Conservation (phyloP, 2,888 invertebrate genomes). For the Pterobdella sp. region DNA sequence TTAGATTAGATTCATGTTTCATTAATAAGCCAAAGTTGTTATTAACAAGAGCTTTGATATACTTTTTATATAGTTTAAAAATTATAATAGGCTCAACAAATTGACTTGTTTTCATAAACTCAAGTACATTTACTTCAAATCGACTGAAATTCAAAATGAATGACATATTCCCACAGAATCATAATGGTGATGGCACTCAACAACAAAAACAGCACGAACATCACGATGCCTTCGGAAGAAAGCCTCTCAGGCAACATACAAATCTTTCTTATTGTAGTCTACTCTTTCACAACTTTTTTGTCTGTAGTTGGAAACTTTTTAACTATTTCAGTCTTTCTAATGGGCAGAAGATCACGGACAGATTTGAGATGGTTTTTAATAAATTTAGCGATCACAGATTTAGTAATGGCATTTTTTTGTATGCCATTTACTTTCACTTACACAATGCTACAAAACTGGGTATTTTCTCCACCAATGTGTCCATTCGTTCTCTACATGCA, state of each 20-base stretch:
- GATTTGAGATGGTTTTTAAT: constrained; percentile 63
- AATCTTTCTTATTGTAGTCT: constrained; percentile 49
- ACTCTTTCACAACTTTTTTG: constrained; percentile 52
- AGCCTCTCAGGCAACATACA: constrained; percentile 37
- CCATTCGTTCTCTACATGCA: constrained; percentile 46
- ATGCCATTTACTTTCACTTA: constrained; percentile 71
- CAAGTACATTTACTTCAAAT: no score
- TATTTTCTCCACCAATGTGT: constrained; percentile 54
- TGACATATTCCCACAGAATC: no score
- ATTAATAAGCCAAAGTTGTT: no score
- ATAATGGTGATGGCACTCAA: no score
- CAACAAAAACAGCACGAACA: no score
- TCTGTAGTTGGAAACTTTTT: constrained; percentile 53
- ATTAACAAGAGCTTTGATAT: no score
- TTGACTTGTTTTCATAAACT: no score
- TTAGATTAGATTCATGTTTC: no score
- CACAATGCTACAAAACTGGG: constrained; percentile 52
- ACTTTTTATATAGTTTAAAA: no score
- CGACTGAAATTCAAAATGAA: no score
- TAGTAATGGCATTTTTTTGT: constrained; percentile 80
- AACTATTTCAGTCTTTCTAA: constrained; percentile 52
- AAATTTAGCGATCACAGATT: constrained; percentile 74
- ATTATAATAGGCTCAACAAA: no score
- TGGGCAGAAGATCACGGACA: constrained; percentile 48
- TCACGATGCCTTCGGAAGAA: no score